Base-by-base conservation (phyloP, 2,888 invertebrate species). In the Leptothorax acervorum region DNA sequence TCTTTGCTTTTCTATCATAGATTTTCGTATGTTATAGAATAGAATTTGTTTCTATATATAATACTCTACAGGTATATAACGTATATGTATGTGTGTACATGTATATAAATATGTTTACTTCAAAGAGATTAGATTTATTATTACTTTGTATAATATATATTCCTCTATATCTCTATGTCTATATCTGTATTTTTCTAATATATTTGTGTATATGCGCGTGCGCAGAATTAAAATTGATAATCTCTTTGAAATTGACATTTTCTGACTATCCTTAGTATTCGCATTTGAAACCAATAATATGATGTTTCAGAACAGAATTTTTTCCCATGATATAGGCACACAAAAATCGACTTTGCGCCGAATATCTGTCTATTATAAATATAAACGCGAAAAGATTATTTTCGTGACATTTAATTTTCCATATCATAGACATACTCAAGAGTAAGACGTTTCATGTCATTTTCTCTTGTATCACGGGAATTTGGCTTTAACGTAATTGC, bases 401-500 rank as follows among this genome's bases (percentile, higher is more conserved):
- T 48, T 48, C 0, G 2, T 60, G 5, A 57, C 35, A 15, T 74
- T 74, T 12, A 74, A 74, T 74, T 6, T 74, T 2, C 0, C 12
- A 31, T 18, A 39, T 39, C 11, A 42, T 57, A 28, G 28, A 4
- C 35, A 23, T 42, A 11, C 3, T 0, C 2, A 45, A 74, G 23
- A 23, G 23, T 23, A 23, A 23, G 42, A 62, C 2, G 35, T 48
- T 18, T 28, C 5, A 66, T 4, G 3, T 57, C 18, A 73, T 73
- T 39, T 65, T 74, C 39, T 74, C 12, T 74, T 31, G 9, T 42
- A 60, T 45, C 42, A 45, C 12, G 12, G 12, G 8, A 62, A 74
- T 74, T 62, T 74, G n/a, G 42, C 42, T 62, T 42, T 74, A 74
- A 74, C n/a, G 28, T 39, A 60, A 75, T 48, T 63, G 23, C 23